Conservation (phyloP, 2,113 vertebrate species). For the Oncorhynchus kisutch region DNA sequence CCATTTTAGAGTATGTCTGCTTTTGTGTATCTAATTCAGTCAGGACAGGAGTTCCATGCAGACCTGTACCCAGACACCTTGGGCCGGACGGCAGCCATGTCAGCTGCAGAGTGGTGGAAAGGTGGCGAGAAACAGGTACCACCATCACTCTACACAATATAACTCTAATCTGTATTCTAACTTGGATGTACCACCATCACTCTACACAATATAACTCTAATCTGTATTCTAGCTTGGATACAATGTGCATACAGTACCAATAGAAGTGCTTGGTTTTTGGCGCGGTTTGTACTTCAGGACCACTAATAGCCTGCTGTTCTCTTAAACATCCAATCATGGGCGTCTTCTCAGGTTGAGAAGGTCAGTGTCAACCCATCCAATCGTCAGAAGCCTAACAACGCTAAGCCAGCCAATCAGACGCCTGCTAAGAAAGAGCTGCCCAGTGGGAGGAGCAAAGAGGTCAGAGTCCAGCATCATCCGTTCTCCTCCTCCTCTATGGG, state of each 20-base stretch:
- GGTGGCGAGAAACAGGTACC: slow-evolving; percentile 85
- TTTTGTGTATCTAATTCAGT: slow-evolving; percentile 55
- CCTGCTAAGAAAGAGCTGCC: slow-evolving; percentile 53
- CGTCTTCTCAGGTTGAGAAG: slow-evolving; percentile 75
- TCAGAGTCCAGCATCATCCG: slow-evolving; percentile 18
- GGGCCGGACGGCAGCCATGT: slow-evolving; percentile 72
- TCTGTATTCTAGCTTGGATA: no score
- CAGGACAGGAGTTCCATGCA: slow-evolving; percentile 84
- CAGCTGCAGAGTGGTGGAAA: slow-evolving; percentile 84
- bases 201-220: no score
- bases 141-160: no score
- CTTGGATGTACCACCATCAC: no score
- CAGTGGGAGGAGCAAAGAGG: slow-evolving; percentile 66
- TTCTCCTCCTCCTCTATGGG: no score
- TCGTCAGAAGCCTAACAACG: slow-evolving; percentile 59
- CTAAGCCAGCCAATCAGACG: slow-evolving; percentile 31
- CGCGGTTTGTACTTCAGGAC: no score
- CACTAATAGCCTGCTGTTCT: not conserved
- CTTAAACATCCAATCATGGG: not conserved
- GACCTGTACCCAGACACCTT: slow-evolving; percentile 88
- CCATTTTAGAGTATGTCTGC: not conserved
- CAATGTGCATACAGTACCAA: no score
- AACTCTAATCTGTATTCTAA: no score
- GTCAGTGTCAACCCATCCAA: slow-evolving; percentile 82
- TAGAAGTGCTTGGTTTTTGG: no score